Percentiles rank a stretch among this genome's conserved stretches.
phyloP scores from a whole-genome alignment of 2,113 vertebrate species.

The Platysternon megacephalum region DNA sequence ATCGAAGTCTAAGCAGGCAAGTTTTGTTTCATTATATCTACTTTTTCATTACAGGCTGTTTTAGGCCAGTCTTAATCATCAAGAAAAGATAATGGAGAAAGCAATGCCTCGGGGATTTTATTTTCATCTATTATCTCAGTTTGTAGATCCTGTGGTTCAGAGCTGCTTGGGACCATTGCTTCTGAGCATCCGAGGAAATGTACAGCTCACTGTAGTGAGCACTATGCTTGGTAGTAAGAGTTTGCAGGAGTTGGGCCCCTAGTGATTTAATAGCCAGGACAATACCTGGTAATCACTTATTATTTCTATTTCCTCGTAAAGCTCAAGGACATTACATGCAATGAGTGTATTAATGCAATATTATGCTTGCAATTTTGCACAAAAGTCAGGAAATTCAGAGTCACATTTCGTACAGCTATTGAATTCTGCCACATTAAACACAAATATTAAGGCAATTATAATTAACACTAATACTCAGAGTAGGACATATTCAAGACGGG shows the following conservation, averaged over 20 bases:
- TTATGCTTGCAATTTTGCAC: not conserved
- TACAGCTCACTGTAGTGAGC: not conserved
- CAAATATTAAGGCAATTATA: not conserved
- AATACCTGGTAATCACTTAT: not conserved
- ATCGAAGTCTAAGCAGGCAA: not conserved
- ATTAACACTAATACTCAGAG: conserved; percentile 3
- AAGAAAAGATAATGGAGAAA: conserved; percentile 31
- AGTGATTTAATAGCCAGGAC: not conserved
- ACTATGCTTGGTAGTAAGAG: not conserved
- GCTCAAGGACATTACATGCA: conserved; percentile 14
- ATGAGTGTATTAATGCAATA: conserved; percentile 1
- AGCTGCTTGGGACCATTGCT: not conserved
- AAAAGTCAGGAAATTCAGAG: not conserved
- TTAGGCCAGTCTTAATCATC: not conserved
- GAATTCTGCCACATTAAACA: not conserved
- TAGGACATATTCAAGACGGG: not conserved
- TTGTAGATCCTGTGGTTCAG: not conserved
- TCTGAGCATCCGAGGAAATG: conserved; percentile 24
- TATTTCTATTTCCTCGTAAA: not conserved
- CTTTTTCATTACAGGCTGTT: not conserved
- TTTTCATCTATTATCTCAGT: conserved; percentile 1
- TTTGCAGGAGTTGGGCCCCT: not conserved
- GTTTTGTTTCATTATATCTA: conserved; percentile 10
- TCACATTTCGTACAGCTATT: conserved; percentile 10
- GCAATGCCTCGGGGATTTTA: conserved; percentile 1